phyloP scores from a whole-genome alignment of 2,113 vertebrate genomes.

The Pandion haliaetus region DNA sequence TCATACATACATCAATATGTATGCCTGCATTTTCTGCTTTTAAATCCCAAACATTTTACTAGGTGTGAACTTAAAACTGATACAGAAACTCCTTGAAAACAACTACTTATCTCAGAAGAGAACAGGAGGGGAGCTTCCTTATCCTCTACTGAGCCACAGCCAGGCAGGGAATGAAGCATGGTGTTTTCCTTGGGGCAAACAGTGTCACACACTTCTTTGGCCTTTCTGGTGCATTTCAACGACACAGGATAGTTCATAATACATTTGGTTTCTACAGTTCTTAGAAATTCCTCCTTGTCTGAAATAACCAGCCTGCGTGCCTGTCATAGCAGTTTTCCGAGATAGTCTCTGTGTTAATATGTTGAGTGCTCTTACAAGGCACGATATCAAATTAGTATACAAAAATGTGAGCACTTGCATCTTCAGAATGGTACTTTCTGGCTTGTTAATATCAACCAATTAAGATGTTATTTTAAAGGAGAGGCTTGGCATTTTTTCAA shows the following conservation, averaged over 20 bases:
- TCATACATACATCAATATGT: neutral
- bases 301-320: neutral
- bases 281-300: neutral
- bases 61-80: neutral
- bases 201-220: neutral
- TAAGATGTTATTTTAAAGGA: conserved; percentile 72
- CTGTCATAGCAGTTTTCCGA: neutral
- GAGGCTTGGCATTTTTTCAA: conserved; percentile 69
- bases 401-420: conserved; percentile 58
- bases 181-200: neutral
- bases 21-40: neutral
- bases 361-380: conserved; percentile 41
- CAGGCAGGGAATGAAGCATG: neutral
- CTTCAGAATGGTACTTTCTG: conserved; percentile 51
- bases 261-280: neutral
- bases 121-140: neutral
- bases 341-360: neutral
- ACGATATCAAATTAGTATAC: conserved; percentile 26
- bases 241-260: neutral
- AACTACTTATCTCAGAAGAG: neutral
- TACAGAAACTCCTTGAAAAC: neutral
- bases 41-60: neutral
- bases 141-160: neutral
- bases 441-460: conserved; percentile 66
- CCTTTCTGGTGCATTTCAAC: neutral